phyloP scores from a whole-genome alignment of 1,140 invertebrate species.

The Orussus abietinus region DNA sequence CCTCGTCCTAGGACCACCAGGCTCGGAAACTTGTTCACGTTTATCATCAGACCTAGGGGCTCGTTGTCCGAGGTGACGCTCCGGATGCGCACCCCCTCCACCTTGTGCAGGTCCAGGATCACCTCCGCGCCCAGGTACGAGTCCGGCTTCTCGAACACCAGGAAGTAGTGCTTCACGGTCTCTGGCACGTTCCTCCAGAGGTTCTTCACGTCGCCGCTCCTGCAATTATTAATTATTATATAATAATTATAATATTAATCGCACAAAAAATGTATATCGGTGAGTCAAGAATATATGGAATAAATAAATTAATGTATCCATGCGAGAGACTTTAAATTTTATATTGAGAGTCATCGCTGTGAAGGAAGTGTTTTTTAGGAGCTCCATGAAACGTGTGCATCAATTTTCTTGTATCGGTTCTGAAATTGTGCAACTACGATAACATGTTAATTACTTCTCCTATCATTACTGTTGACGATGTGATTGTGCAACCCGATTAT shows the following conservation, averaged over 20 bases:
- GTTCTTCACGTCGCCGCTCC: slow-evolving; percentile 37
- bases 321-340: too few species aligned
- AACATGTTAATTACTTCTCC: too few species aligned
- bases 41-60: slow-evolving; percentile 45
- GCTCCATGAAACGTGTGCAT: too few species aligned
- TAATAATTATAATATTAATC: too few species aligned
- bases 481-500: too few species aligned
- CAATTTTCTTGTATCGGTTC: too few species aligned
- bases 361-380: too few species aligned
- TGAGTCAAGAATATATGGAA: too few species aligned
- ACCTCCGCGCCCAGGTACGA: slow-evolving; percentile 59
- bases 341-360: too few species aligned
- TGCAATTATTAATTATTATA: slow-evolving; percentile 26
- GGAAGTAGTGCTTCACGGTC: slow-evolving; percentile 50
- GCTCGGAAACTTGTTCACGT: slow-evolving; percentile 55
- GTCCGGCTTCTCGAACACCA: slow-evolving; percentile 60
- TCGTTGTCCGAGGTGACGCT: slow-evolving; percentile 57
- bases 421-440: too few species aligned
- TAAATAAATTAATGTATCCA: neutral
- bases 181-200: slow-evolving; percentile 50
- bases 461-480: too few species aligned
- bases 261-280: slow-evolving; percentile 1
- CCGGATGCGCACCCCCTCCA: slow-evolving; percentile 54
- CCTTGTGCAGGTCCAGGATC: slow-evolving; percentile 60
- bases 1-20: slow-evolving; percentile 50